phyloP scores from a whole-genome alignment of 2,797 vertebrate genomes.

The Balearica regulorum region DNA sequence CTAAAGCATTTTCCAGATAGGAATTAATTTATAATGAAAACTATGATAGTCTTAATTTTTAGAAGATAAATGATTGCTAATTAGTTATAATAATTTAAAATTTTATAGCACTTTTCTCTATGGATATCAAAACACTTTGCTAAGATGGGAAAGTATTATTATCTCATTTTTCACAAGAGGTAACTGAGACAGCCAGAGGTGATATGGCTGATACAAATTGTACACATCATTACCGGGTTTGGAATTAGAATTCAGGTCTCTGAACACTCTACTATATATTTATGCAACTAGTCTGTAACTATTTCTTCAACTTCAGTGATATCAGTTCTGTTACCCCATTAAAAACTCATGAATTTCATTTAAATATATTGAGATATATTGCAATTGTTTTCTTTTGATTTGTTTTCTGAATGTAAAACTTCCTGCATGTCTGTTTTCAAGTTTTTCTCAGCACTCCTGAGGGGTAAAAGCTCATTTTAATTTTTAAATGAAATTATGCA shows the following conservation, averaged over 20 bases:
- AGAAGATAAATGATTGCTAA: slow-evolving; percentile 48
- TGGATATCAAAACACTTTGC: slow-evolving; percentile 42
- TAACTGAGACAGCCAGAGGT: slow-evolving; percentile 45
- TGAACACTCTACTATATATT: neutral
- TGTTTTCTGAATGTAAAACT: neutral
- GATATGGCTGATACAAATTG: slow-evolving; percentile 1
- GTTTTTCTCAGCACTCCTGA: neutral
- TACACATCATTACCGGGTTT: neutral
- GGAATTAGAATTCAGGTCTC: slow-evolving; percentile 36
- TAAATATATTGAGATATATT: neutral
- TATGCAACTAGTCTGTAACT: neutral
- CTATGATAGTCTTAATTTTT: slow-evolving; percentile 35
- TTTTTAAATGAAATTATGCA: neutral
- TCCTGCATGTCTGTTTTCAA: neutral
- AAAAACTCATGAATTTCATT: neutral
- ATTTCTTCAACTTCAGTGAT: neutral
- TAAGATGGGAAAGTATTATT: slow-evolving; percentile 40
- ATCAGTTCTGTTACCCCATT: neutral
- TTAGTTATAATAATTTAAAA: slow-evolving; percentile 57
- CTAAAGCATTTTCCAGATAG: slow-evolving; percentile 36
- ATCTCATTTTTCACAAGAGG: slow-evolving; percentile 47
- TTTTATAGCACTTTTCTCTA: slow-evolving; percentile 34
- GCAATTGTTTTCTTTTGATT: neutral
- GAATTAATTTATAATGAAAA: slow-evolving; percentile 59
- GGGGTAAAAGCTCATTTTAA: neutral